Conservation (phyloP, 2,113 vertebrate species). For the Mobula birostris region DNA sequence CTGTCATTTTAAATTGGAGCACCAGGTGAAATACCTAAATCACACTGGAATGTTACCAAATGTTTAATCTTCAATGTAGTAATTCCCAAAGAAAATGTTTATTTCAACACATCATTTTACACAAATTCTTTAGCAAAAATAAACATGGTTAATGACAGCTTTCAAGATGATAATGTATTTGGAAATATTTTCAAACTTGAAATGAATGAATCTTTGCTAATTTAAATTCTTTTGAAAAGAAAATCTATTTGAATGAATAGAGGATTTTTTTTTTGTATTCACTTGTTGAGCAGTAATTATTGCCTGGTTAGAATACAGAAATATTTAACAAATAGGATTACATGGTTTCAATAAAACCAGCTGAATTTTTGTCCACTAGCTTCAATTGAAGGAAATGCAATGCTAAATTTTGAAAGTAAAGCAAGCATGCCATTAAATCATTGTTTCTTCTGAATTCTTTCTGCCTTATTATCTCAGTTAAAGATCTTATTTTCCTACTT, state of each 20-base stretch:
- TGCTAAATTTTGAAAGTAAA: not conserved
- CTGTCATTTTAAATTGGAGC: conserved; percentile 8
- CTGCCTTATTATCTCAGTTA: not conserved
- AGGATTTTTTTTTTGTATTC: not conserved
- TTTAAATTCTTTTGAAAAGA: not conserved
- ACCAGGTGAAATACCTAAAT: not conserved
- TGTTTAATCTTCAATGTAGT: not conserved
- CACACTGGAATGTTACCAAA: not conserved
- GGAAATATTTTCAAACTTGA: not conserved
- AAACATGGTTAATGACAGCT: not conserved
- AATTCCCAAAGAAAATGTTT: not conserved
- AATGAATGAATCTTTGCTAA: not conserved
- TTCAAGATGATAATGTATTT: not conserved
- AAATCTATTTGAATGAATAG: not conserved
- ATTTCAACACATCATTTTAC: not conserved
- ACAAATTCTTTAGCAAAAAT: not conserved
- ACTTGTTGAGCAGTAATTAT: not conserved
- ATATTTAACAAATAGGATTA: not conserved
- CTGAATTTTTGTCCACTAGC: not conserved
- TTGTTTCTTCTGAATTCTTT: not conserved
- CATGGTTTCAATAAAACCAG: not conserved
- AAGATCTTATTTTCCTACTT: not conserved
- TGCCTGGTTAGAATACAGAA: not conserved
- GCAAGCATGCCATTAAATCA: not conserved
- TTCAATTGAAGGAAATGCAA: not conserved